Conservation (phyloP, 2,113 vertebrate genomes). For the Mirza zaza region DNA sequence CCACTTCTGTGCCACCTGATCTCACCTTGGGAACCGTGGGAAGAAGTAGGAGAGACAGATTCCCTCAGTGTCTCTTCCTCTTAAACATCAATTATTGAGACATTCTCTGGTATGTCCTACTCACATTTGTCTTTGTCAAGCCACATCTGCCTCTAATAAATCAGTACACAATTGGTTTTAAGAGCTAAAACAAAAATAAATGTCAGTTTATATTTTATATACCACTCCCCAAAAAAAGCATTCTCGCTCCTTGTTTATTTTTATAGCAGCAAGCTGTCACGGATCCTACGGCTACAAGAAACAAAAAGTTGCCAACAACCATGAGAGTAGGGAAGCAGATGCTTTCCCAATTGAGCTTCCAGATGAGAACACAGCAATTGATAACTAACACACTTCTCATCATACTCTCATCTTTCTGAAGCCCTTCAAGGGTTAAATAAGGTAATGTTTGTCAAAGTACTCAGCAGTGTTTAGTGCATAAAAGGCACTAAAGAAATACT, state of each 20-base stretch:
- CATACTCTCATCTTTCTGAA: neutral
- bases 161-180: neutral
- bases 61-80: neutral
- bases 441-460: neutral
- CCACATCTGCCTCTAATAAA: neutral
- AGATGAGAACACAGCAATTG: neutral
- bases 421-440: neutral
- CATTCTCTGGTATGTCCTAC: neutral
- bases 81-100: neutral
- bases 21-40: neutral
- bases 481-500: neutral
- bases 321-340: neutral
- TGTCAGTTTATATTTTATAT: neutral
- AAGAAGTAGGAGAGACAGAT: neutral
- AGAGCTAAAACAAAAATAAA: constrained; percentile 40
- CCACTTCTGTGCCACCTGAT: neutral
- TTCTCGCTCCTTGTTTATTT: neutral
- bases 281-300: no score
- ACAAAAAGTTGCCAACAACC: neutral
- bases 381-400: rapidly evolving
- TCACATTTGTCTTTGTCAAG: neutral
- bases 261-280: neutral
- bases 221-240: neutral
- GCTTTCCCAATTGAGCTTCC: neutral
- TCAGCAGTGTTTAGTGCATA: neutral